These are phyloP conservation scores for Caenorhabditis briggsae DNA, from an alignment of 1,140 invertebrate species.

Conservation along the genomic window DNA sequence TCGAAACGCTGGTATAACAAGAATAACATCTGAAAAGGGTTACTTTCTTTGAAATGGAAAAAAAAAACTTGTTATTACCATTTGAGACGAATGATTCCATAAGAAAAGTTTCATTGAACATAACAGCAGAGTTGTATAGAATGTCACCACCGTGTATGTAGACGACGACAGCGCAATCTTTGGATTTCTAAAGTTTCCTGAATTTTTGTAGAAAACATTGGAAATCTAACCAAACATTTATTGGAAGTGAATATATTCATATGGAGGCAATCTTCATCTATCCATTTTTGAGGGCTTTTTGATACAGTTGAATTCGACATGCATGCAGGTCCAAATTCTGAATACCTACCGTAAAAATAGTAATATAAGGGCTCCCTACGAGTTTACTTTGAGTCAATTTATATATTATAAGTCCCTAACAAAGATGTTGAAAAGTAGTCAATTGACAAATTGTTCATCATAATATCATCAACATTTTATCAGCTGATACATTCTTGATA, in stretches of 20 bases:
- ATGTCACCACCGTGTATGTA: conserved; percentile 54
- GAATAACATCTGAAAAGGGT: conserved; percentile 14
- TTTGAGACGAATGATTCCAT: not conserved
- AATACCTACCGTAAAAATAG: too few species aligned
- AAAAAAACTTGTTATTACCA: not conserved
- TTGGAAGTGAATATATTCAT: conserved; percentile 45
- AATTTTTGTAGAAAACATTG: not conserved
- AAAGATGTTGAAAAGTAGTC: too few species aligned
- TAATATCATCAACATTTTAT: too few species aligned
- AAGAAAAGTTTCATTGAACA: not conserved
- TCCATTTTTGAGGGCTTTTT: conserved; percentile 54
- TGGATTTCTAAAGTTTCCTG: not conserved
- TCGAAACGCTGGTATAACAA: conserved; percentile 43
- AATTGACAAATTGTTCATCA: too few species aligned
- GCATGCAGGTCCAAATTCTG: conserved; percentile 55
- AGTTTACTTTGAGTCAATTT: too few species aligned
- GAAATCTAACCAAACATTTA: conserved; percentile 17
- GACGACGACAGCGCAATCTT: conserved; percentile 35
- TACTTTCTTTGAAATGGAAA: not conserved
- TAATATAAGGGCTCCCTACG: too few species aligned
- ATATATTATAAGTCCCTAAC: too few species aligned
- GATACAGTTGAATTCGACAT: conserved; percentile 46
- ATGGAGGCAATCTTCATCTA: conserved; percentile 58
- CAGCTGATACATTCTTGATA: too few species aligned
- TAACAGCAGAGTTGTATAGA: conserved; percentile 46